Base-by-base conservation (phyloP, 2,113 vertebrate species). In the Anoplopoma fimbria region DNA sequence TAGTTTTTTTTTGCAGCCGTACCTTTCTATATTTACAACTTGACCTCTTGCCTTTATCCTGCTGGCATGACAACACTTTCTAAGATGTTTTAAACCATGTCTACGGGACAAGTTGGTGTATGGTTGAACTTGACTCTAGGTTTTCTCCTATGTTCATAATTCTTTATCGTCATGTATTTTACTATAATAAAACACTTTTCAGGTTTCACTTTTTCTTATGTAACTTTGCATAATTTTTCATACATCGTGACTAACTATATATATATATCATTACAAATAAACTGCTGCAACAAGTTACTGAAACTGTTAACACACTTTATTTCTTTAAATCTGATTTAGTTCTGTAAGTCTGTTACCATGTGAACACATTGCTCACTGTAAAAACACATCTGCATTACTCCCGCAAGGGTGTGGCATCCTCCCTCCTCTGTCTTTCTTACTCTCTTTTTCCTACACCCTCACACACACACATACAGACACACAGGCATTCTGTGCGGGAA, bases 361-460 rank as follows among this genome's bases (percentile, higher is more conserved):
- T 33, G 27, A 78, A 60, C 1, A 40, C 33, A 17, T 57, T 13
- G 1, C 49, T 21, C 31, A 67, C 2, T 69, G 34, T 47, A 49
- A 69, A 78, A 79, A 60, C 13, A 53, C 36, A 79, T 77, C 70
- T 69, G 40, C 61, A 69, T 84, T 10, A 9, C 27, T 47, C 7
- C 6, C 9, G 10, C 36, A 7, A 0, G 38, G 31, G 31, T 65
- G 33, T 45, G 15, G 40, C 33, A 36, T 1, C 38, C n/a, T 13
- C 9, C 31, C 21, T 0, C 27, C 19, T 70, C 33, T 77, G 53
- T 29, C 40, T 45, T 19, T 25, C 34, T 61, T 61, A 38, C 7
- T 51, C 33, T 45, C 13, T 79, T 64, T 75, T 47, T 51, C 25
- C 63, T 42, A 53, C 5, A 55, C 21, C 6, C 51, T 9, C 49